Conservation (phyloP, 2,113 vertebrate genomes). For the Athene cunicularia region DNA sequence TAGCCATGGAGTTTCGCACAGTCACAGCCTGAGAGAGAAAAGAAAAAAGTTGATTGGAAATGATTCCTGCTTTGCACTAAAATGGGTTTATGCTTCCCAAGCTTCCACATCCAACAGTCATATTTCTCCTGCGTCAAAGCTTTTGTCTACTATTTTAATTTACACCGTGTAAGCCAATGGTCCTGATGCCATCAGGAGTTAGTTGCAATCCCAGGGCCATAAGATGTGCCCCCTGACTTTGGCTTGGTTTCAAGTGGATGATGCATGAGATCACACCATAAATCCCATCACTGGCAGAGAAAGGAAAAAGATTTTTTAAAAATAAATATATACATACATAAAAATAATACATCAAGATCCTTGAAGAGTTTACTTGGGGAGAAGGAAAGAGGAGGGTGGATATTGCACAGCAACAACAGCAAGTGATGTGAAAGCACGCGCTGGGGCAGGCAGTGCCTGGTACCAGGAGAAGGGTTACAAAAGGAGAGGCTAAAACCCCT, state of each 20-base stretch:
- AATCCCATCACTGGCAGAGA: fast-evolving
- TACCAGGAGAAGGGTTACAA: background rate
- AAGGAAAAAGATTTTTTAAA: background rate
- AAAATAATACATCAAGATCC: background rate
- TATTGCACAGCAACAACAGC: background rate
- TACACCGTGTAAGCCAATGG: fast-evolving
- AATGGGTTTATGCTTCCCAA: background rate
- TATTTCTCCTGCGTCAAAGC: background rate
- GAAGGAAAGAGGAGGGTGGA: background rate
- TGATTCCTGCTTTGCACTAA: background rate
- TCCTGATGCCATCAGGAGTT: fast-evolving
- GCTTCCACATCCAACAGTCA: fast-evolving
- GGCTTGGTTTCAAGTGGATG: background rate
- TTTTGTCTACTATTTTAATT: background rate
- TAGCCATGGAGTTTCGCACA: slow-evolving; percentile 96
- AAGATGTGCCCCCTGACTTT: background rate
- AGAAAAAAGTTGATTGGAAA: background rate
- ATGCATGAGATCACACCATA: background rate
- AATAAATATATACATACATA: background rate
- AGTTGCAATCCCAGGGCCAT: background rate
- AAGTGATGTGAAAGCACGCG: background rate
- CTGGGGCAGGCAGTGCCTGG: background rate
- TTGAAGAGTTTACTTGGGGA: background rate
- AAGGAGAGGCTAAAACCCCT: background rate
- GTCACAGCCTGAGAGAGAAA: slow-evolving; percentile 85